Base-by-base conservation (phyloP, 2,888 invertebrate genomes). In the Ommatoiulus sabulosus region DNA sequence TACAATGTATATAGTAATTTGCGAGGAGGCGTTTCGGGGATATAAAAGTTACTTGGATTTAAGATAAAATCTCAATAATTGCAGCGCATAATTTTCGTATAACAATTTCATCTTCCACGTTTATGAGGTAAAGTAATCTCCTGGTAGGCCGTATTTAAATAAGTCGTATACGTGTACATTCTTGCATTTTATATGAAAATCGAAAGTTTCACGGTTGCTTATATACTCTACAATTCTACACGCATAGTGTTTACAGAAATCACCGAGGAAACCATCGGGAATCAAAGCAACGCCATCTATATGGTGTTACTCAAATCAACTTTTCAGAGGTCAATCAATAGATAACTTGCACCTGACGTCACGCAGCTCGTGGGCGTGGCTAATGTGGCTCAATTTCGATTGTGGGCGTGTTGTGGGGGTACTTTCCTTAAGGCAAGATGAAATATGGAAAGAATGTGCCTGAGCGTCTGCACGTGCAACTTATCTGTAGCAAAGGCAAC, bases 21-120 rank as follows among this genome's bases (percentile, higher is more conserved):
- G 80, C 35, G 35, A 80, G 24, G 80, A 35, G 80, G 80, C 80
- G 80, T 80, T 80, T 80, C 35, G 80, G 80, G 80, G 24, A 80
- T 35, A 80, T 80, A 80, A 35, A 80, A 80, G 80, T 80, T 80
- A 35, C 80, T 80, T 35, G 35, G 10, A 12, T 35, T 80, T 35
- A 24, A 35, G 80, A 80, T 80, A 35, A 80, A 80, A 80, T 80
- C 35, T 8, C 35, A 80, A 80, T 80, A 80, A 80, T 80, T 80
- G 80, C 80, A 6, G 24, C 24, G 80, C 35, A 35, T 80, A 80
- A 80, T 80, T 80, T 35, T 35, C 80, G 3, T 80, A 80, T 35
- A 80, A 80, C 80, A 35, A 80, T 80, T 35, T 80, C 80, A 35
- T 12, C 80, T 80, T 80, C 35, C 80, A 80, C 35, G 35, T 80